Evolutionary conservation across 2,113 vertebrate genomes (phyloP).

Genomic region (Actenoides hombroni): DNA sequence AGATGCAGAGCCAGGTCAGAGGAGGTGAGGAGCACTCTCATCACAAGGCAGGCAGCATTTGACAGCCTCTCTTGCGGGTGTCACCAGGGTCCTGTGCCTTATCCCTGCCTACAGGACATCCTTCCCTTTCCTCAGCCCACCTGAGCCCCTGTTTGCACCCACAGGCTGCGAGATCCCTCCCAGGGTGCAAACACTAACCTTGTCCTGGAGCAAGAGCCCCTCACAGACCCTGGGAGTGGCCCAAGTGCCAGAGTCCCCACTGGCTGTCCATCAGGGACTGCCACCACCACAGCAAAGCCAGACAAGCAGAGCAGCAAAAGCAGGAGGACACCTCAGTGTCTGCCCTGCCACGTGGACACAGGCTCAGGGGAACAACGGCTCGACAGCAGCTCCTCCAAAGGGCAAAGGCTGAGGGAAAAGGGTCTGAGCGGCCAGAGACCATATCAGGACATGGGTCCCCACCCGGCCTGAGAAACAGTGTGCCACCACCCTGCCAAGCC

Average conservation of each 20-base stretch:
- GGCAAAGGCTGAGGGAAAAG: neutral
- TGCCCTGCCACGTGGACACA: neutral
- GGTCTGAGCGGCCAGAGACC: neutral
- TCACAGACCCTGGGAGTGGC: neutral
- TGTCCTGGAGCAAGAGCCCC: neutral
- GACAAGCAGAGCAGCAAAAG: neutral
- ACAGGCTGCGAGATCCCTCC: neutral
- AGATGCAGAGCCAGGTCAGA: neutral
- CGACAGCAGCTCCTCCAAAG: neutral
- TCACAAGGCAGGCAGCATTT: neutral
- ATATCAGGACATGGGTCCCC: neutral
- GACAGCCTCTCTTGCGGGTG: neutral
- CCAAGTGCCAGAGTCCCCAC: neutral
- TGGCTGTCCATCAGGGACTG: neutral
- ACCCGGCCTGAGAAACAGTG: neutral
- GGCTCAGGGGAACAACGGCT: neutral
- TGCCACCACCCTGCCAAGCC: neutral
- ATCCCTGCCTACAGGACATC: too few relatives aligned
- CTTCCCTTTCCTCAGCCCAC: neutral
- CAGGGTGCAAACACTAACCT: neutral
- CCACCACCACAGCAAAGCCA: neutral
- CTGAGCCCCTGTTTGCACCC: neutral
- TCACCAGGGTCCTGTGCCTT: neutral
- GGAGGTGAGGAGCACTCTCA: too few relatives aligned
- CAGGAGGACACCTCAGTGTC: neutral